Conservation (phyloP, 2,113 vertebrate species). For the Lates calcarifer region DNA sequence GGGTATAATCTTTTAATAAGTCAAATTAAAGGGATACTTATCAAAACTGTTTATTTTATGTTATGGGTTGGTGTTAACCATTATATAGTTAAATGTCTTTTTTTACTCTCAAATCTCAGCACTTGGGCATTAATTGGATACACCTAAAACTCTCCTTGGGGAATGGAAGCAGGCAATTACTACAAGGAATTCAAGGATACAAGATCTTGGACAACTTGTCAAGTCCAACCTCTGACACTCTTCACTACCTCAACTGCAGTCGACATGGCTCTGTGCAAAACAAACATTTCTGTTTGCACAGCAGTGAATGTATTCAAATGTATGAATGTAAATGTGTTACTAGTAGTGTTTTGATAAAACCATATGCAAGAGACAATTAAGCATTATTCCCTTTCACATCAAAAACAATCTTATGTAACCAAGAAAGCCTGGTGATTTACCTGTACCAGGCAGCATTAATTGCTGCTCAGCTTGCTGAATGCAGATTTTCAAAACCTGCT, state of each 20-base stretch:
- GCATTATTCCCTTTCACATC: not conserved
- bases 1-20: not conserved
- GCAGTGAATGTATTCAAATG: not conserved
- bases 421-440: not conserved
- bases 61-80: no score
- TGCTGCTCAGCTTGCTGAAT: not conserved
- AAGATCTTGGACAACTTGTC: not conserved
- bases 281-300: constrained; percentile 24
- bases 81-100: no score
- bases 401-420: not conserved
- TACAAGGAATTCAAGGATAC: not conserved
- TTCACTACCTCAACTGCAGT: not conserved
- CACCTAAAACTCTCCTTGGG: not conserved
- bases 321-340: not conserved
- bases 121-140: not conserved
- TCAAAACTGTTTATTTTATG: no score
- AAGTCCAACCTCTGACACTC: no score
- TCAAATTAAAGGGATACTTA: not conserved
- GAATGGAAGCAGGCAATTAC: not conserved
- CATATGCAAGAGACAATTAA: not conserved
- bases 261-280: not conserved
- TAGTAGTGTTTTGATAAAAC: not conserved
- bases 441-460: not conserved
- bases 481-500: not conserved
- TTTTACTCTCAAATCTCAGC: not conserved